Evolutionary conservation across 2,113 vertebrate species (phyloP).

Genomic region (Australoheros scitulus): DNA sequence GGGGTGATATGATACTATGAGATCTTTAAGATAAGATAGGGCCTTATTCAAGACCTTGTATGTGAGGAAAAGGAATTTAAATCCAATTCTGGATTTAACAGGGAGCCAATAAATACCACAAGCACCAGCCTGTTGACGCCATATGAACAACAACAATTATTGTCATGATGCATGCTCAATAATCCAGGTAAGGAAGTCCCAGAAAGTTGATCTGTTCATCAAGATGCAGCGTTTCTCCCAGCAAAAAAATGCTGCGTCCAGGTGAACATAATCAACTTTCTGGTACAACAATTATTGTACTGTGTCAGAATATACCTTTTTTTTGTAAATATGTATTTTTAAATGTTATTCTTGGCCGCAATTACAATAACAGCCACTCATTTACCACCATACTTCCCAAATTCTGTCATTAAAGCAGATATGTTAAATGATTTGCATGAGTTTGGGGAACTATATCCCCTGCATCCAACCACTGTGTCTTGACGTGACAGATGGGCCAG

Average conservation of each 20-base stretch:
- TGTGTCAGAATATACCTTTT: neutral
- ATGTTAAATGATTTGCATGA: slow-evolving; percentile 28
- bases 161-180: neutral
- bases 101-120: too few relatives aligned
- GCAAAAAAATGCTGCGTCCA: neutral
- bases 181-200: neutral
- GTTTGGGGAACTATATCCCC: neutral
- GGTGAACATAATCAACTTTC: neutral
- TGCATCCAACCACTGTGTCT: neutral
- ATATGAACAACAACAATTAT: neutral
- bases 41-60: too few relatives aligned
- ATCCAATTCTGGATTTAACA: too few relatives aligned
- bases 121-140: neutral
- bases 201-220: too few relatives aligned
- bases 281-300: neutral
- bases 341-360: neutral
- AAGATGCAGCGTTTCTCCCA: neutral
- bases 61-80: too few relatives aligned
- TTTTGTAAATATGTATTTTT: neutral
- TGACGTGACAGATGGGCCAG: neutral
- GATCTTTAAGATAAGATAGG: too few relatives aligned
- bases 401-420: neutral
- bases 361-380: neutral
- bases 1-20: too few relatives aligned
- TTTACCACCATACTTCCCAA: neutral